Base-by-base conservation (phyloP, 2,113 vertebrate species). In the Solea senegalensis region DNA sequence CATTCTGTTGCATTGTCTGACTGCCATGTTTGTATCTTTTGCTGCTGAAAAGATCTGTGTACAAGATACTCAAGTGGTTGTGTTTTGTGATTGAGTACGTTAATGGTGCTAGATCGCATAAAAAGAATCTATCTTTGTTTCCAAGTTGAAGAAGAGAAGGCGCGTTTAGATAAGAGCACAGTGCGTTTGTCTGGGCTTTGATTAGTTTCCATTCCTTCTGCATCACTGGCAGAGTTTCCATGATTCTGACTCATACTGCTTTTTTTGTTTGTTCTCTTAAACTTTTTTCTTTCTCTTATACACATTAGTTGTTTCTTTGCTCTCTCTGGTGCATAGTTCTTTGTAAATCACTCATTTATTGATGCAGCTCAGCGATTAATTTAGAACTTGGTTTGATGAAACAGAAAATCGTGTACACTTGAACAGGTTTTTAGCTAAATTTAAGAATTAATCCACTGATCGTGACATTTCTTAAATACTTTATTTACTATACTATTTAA, bases 181-280 rank as follows among this genome's bases (percentile, higher is more conserved):
- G 0, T 39, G 16, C 61, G 46, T 65, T 61, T 58, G 28, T 73
- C 69, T 63, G 13, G 2, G 7, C 5, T 12, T 69, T 0, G 3
- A 62, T 55, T 77, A 62, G 34, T 78, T 72, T 78, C 40, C 26
- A 54, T 74, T 77, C 76, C 61, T 16, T 76, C 39, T 16, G 8
- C 9, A 15, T 69, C 40, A 44, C 21, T 49, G 39, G 34, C 54
- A 5, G 53, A 3, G 41, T 72, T 64, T 70, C 49, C 71, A 40
- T 61, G 34, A 34, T 44, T 67, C 52, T 76, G 69, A 74, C 61
- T 75, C 61, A 73, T 69, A 27, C 34, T 12, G 44, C 16, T 55
- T 21, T 27, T 43, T 64, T 64, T 69, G 46, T 5, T 83, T 64
- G 46, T 5, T 83, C 60, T 52, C 50, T 50, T 63, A 69, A 41